A percentile compares a stretch with the other conserved stretches of the same genome.
Conservation (phyloP, 2,888 invertebrate species). For the Nemoura dubitans region DNA sequence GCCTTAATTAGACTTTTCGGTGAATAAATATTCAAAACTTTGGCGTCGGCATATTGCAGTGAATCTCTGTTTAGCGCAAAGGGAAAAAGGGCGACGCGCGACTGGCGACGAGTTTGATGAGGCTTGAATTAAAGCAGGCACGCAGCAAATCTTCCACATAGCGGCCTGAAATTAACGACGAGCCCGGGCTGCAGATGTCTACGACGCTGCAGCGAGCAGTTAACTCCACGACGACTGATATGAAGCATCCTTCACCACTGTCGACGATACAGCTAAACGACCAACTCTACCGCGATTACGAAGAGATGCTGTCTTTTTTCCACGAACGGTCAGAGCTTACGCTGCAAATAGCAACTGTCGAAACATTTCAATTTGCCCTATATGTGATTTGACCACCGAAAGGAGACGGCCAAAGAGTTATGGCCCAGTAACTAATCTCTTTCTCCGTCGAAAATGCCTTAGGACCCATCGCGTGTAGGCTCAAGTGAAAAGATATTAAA, state of each 20-base stretch:
- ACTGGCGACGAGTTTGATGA: background rate
- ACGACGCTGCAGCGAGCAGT: background rate
- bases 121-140: background rate
- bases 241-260: background rate
- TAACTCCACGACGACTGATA: background rate
- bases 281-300: background rate
- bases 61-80: background rate
- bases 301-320: background rate
- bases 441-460: background rate
- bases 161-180: background rate
- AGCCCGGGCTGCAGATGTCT: background rate
- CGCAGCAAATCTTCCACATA: background rate
- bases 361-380: background rate
- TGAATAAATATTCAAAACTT: conserved; percentile 12
- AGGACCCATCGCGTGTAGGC: background rate
- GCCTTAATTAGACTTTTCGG: conserved; percentile 5
- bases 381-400: background rate
- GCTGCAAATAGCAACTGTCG: background rate
- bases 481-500: background rate
- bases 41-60: background rate
- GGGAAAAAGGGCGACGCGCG: background rate
- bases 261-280: too few relatives aligned
- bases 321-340: background rate
- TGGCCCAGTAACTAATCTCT: background rate
- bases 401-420: background rate